A percentile compares a stretch with the other conserved stretches of the same genome.
Evolutionary conservation across 2,113 vertebrate genomes (phyloP).

Genomic region (Origma solitaria): DNA sequence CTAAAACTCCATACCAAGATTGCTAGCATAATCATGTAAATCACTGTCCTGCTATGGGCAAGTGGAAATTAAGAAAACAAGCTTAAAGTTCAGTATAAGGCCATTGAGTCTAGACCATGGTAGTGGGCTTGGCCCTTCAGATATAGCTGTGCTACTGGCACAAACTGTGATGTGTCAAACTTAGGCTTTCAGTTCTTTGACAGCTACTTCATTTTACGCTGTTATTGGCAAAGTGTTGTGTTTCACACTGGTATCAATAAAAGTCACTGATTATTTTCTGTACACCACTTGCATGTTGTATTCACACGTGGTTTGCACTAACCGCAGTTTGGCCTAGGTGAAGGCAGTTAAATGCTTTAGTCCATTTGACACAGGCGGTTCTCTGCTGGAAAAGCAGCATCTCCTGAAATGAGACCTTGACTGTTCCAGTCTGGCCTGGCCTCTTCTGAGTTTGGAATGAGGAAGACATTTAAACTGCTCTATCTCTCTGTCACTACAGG

Average conservation of each 20-base stretch:
- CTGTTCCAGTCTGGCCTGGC: neutral
- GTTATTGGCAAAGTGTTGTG: neutral
- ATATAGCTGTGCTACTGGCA: neutral
- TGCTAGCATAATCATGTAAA: neutral
- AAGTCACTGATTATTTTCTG: neutral
- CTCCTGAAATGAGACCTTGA: neutral
- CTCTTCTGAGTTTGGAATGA: neutral
- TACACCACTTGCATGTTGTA: fast-evolving
- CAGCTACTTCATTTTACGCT: neutral
- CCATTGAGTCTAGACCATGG: neutral
- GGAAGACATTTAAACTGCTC: neutral
- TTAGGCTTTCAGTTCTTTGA: neutral
- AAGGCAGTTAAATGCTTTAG: neutral
- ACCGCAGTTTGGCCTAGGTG: neutral
- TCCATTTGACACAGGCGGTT: neutral
- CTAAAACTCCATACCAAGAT: neutral
- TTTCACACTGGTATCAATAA: neutral
- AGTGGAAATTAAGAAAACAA: neutral
- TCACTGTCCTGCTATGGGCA: neutral
- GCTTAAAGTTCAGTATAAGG: neutral
- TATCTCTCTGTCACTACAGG: neutral
- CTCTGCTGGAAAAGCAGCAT: neutral
- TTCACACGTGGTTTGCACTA: neutral
- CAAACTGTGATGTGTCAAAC: neutral
- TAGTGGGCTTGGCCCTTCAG: neutral